phyloP scores from a whole-genome alignment of 2,113 vertebrate genomes.

The Cacatua alba region DNA sequence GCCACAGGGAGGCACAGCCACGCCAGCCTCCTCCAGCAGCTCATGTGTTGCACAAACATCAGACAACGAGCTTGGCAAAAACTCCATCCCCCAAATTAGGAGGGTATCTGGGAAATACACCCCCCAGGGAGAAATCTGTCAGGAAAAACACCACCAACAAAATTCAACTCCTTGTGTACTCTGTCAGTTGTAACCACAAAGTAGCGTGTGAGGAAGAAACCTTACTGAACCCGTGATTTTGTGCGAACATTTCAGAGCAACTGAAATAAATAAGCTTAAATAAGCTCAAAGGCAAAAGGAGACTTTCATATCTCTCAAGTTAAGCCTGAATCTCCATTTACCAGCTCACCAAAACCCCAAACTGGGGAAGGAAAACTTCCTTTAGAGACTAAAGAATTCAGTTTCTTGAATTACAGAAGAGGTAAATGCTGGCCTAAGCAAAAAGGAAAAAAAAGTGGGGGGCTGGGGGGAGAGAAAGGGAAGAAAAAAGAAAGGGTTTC shows the following conservation, averaged over 20 bases:
- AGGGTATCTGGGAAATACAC: background rate
- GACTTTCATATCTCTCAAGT: background rate
- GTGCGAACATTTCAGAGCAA: background rate
- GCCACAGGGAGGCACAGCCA: background rate
- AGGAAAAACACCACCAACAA: background rate
- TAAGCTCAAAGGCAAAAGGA: background rate
- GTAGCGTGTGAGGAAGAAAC: background rate
- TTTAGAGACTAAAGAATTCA: background rate
- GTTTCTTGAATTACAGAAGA: background rate
- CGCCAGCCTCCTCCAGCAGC: background rate
- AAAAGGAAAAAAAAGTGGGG: rapidly evolving
- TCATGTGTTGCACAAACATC: background rate
- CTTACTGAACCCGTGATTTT: background rate
- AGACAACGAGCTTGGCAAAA: background rate
- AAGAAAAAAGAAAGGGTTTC: background rate
- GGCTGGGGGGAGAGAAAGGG: background rate
- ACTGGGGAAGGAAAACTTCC: background rate
- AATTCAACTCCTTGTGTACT: background rate
- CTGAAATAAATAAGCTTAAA: background rate
- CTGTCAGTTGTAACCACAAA: background rate
- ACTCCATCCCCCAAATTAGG: background rate
- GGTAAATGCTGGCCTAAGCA: background rate
- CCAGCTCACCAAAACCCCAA: background rate
- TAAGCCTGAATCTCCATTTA: background rate
- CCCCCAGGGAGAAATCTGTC: background rate